These are phyloP conservation scores for Malacoctenus gilli DNA, from an alignment of 2,797 vertebrate genomes.

Conservation along the genomic window DNA sequence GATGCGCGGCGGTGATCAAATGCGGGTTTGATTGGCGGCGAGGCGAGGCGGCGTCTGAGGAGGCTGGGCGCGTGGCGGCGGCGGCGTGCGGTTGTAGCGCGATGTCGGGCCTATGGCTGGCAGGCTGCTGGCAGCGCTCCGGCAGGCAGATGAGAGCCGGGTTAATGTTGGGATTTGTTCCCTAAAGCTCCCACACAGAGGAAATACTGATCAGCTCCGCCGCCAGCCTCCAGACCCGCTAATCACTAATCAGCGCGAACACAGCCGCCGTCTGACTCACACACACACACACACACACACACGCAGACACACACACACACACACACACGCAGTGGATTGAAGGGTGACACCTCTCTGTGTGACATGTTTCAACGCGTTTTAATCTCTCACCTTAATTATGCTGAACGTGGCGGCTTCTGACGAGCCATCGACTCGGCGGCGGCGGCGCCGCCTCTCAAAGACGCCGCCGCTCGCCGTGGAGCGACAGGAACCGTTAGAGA, in stretches of 20 bases:
- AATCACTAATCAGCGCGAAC: conserved; percentile 80
- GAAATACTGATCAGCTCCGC: conserved; percentile 79
- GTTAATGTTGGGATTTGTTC: conserved; percentile 86
- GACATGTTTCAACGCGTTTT: conserved; percentile 1
- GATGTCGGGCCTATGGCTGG: conserved; percentile 73
- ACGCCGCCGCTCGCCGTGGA: too few species aligned
- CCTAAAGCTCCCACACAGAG: conserved; percentile 81
- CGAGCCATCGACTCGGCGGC: too few species aligned
- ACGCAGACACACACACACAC: conserved; percentile 6
- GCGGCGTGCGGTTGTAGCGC: conserved; percentile 69
- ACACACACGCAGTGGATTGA: conserved; percentile 4
- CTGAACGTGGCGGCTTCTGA: too few species aligned
- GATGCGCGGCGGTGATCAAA: conserved; percentile 65
- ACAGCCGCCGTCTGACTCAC: conserved; percentile 60
- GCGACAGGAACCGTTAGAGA: too few species aligned
- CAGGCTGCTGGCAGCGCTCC: conserved; percentile 78
- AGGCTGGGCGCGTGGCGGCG: conserved; percentile 62
- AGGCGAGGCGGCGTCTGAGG: conserved; percentile 66
- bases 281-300: conserved; percentile 24
- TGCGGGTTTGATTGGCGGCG: conserved; percentile 66
- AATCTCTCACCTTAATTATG: too few species aligned
- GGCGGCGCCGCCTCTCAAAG: too few species aligned
- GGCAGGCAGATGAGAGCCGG: conserved; percentile 81
- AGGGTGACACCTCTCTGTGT: conserved; percentile 18
- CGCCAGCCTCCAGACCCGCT: conserved; percentile 71